phyloP scores from a whole-genome alignment of 1,140 invertebrate genomes.

The Andricus grossulariae region DNA sequence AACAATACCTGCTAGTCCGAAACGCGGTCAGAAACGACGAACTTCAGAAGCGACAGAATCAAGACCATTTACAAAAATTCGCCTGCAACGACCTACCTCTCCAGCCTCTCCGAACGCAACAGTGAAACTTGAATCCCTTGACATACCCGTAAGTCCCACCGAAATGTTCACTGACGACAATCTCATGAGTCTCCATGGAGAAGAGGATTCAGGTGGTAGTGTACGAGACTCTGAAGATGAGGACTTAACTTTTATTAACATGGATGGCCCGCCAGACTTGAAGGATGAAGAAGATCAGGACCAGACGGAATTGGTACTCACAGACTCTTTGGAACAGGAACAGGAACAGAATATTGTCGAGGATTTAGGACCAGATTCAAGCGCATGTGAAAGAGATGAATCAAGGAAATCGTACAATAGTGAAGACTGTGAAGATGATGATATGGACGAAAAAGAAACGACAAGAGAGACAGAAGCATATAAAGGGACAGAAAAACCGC shows the following conservation, averaged over 20 bases:
- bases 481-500: neutral
- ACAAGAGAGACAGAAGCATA: neutral
- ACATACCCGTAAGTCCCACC: conserved; percentile 69
- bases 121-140: conserved; percentile 69
- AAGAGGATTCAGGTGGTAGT: conserved; percentile 42
- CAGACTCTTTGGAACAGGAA: conserved; percentile 73
- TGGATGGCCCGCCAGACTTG: conserved; percentile 56
- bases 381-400: neutral
- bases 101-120: conserved; percentile 58
- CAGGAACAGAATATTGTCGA: conserved; percentile 72
- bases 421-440: neutral
- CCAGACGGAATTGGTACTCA: conserved; percentile 73
- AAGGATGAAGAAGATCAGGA: conserved; percentile 71
- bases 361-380: conserved; percentile 44
- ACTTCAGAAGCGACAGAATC: conserved; percentile 56
- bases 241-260: conserved; percentile 54
- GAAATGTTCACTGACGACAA: conserved; percentile 62
- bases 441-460: neutral
- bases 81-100: conserved; percentile 63
- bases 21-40: conserved; percentile 67
- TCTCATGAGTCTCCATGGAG: conserved; percentile 49
- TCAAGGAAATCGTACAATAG: neutral
- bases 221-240: conserved; percentile 39
- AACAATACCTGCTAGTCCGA: conserved; percentile 62
- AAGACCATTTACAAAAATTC: conserved; percentile 67